Conservation (phyloP, 2,113 vertebrate genomes). For the Chiloscyllium plagiosum region DNA sequence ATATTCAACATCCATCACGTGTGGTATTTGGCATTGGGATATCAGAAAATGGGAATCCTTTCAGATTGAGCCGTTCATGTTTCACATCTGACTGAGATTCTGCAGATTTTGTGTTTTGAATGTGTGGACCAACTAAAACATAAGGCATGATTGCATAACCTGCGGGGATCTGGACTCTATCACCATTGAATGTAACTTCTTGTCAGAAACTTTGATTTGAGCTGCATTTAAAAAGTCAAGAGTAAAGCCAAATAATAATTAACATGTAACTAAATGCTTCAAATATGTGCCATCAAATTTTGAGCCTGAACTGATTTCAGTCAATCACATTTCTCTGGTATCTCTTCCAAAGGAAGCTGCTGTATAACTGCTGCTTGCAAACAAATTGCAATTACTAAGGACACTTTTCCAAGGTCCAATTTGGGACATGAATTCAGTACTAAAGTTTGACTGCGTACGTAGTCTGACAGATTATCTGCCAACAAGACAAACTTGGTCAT, state of each 20-base stretch:
- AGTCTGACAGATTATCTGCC: neutral
- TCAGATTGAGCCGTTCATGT: neutral
- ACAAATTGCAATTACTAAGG: neutral
- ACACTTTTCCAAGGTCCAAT: neutral
- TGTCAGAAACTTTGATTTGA: neutral
- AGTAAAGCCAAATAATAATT: neutral
- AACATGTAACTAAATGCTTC: neutral
- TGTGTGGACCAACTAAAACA: neutral
- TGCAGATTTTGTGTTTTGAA: neutral
- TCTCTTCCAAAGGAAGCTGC: neutral
- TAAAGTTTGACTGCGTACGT: neutral
- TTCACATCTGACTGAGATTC: neutral
- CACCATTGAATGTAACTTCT: neutral
- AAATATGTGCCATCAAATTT: neutral
- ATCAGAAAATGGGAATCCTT: neutral
- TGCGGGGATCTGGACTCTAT: neutral
- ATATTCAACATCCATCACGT: neutral
- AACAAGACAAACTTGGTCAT: neutral
- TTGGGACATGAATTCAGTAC: neutral
- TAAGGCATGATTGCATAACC: neutral
- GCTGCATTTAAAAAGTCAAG: neutral
- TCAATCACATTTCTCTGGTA: neutral
- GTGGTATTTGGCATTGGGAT: neutral
- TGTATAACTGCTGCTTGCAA: neutral
- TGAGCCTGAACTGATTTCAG: neutral